Percentiles rank a stretch among this genome's conserved stretches.
These are phyloP conservation scores for Furcula furcula DNA, from an alignment of 2,888 invertebrate genomes.

Conservation along the genomic window DNA sequence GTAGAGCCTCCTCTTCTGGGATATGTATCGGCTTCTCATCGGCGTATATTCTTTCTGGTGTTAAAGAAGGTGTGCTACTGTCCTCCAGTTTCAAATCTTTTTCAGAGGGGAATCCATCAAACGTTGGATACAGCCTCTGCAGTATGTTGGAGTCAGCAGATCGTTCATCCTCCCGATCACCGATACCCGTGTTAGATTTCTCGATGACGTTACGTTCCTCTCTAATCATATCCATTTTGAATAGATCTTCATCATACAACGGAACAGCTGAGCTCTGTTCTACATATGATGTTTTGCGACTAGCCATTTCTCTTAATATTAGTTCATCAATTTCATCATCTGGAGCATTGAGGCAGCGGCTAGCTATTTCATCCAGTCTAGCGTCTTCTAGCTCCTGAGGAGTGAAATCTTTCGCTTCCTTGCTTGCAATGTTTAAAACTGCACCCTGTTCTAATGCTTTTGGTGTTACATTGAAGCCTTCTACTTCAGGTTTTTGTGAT, in stretches of 20 bases:
- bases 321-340: conserved; percentile 34
- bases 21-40: not conserved
- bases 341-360: conserved; percentile 35
- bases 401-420: not conserved
- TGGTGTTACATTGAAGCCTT: conserved; percentile 39
- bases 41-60: not conserved
- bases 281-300: conserved; percentile 24
- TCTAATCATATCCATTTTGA: conserved; percentile 22
- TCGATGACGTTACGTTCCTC: conserved; percentile 21
- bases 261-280: conserved; percentile 4
- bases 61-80: not conserved
- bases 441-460: conserved; percentile 31
- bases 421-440: not conserved
- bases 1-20: not conserved
- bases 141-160: not conserved
- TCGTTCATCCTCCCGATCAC: conserved; percentile 9
- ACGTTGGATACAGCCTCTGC: not conserved
- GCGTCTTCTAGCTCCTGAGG: conserved; percentile 5
- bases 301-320: conserved; percentile 40
- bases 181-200: conserved; percentile 25
- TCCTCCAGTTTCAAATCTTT: not conserved
- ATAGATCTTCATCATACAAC: conserved; percentile 16
- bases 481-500: conserved; percentile 31
- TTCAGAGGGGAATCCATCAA: not conserved
- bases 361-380: conserved; percentile 35